Conservation (phyloP, 2,888 invertebrate genomes). For the Podabrus alpinus region DNA sequence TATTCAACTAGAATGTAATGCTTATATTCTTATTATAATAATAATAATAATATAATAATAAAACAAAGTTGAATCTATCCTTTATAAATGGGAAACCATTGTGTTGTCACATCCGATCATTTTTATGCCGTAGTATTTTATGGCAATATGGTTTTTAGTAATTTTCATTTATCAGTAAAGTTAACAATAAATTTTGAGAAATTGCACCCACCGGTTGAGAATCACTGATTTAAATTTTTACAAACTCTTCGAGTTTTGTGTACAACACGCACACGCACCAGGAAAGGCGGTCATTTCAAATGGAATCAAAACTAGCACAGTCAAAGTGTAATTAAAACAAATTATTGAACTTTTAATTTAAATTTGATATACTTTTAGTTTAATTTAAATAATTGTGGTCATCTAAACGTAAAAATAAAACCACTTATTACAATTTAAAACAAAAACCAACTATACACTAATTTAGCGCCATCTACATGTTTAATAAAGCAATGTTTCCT, state of each 20-base stretch:
- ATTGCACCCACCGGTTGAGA: neutral
- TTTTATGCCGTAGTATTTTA: no score
- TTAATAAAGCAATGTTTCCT: neutral
- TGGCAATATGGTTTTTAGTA: no score
- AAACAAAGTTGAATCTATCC: no score
- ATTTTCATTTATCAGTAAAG: no score
- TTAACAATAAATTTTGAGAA: no score
- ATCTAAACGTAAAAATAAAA: neutral
- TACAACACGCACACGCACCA: neutral
- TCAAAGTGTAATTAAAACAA: neutral
- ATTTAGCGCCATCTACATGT: neutral
- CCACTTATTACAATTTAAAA: neutral
- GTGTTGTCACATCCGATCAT: no score
- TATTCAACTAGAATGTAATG: no score
- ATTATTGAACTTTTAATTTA: neutral
- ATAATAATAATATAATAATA: no score
- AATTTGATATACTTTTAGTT: neutral
- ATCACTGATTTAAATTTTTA: neutral
- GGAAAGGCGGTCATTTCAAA: neutral
- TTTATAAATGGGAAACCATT: no score
- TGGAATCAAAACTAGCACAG: neutral
- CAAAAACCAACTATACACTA: rapidly evolving
- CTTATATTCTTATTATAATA: no score
- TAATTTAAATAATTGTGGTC: neutral
- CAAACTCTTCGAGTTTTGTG: neutral